phyloP scores from a whole-genome alignment of 2,113 vertebrate genomes.

The Stegostoma tigrinum region DNA sequence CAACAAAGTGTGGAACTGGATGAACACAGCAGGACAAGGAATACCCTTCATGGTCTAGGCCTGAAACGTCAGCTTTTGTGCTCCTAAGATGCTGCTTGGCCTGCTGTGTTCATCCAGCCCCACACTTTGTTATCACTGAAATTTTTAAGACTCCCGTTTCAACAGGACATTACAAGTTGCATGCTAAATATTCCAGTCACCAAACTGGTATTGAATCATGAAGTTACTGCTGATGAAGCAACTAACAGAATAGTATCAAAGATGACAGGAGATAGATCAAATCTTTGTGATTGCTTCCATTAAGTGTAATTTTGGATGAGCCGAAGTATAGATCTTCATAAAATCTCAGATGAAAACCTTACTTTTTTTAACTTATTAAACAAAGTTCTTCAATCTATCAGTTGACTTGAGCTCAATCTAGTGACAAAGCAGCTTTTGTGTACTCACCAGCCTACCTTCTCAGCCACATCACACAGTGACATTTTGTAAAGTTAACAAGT shows the following conservation, averaged over 20 bases:
- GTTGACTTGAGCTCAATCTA: neutral
- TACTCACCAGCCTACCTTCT: neutral
- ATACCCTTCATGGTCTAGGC: too few relatives aligned
- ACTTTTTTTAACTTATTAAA: neutral
- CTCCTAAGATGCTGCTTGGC: too few relatives aligned
- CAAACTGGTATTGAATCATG: neutral
- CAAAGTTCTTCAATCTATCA: neutral
- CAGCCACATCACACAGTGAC: neutral
- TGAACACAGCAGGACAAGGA: too few relatives aligned
- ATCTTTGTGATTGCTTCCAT: constrained; percentile 15
- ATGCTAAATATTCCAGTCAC: neutral
- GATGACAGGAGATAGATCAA: constrained; percentile 15
- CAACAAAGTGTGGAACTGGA: too few relatives aligned
- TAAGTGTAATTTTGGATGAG: constrained; percentile 1
- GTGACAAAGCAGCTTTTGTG: neutral
- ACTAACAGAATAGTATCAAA: constrained; percentile 5
- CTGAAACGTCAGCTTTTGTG: too few relatives aligned
- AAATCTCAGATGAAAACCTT: neutral
- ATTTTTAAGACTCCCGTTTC: neutral
- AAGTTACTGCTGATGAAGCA: constrained; percentile 23
- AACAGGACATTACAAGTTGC: neutral
- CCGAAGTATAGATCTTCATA: constrained; percentile 6
- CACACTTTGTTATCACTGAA: too few relatives aligned
- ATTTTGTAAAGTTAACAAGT: neutral
- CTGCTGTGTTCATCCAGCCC: too few relatives aligned